phyloP scores from a whole-genome alignment of 2,113 vertebrate species.

The Saccopteryx bilineata region DNA sequence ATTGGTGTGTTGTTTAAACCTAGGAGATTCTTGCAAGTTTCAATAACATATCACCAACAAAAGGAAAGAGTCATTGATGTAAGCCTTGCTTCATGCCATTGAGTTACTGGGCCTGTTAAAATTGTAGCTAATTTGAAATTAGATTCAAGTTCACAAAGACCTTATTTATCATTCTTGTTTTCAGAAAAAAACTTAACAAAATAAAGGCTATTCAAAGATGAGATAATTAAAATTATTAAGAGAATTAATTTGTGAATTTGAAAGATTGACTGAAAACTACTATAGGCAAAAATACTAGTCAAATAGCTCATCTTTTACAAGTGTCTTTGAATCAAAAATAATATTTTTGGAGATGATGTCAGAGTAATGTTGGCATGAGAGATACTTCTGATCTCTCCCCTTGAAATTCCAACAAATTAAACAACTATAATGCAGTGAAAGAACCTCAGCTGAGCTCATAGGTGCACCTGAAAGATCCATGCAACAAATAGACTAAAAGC shows the following conservation, averaged over 20 bases:
- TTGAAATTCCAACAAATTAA: no score
- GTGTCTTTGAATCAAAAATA: background rate
- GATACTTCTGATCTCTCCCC: no score
- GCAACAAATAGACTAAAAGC: no score
- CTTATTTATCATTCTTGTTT: constrained; percentile 37
- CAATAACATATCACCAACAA: constrained; percentile 64
- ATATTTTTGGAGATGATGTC: no score
- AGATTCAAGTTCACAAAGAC: background rate
- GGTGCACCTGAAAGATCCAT: no score
- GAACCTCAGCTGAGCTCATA: no score
- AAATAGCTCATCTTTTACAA: background rate
- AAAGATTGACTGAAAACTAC: background rate
- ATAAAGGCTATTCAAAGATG: background rate
- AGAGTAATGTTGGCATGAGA: no score
- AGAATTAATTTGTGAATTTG: background rate
- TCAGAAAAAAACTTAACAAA: constrained; percentile 33
- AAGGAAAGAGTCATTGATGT: constrained; percentile 9
- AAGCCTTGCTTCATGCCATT: background rate
- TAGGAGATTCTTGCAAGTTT: constrained; percentile 66
- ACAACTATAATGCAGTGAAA: no score
- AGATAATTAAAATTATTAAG: constrained; percentile 12
- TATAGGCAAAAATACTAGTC: background rate
- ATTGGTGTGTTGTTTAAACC: constrained; percentile 40
- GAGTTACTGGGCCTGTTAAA: constrained; percentile 53
- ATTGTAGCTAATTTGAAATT: constrained; percentile 50